These are phyloP conservation scores for Tiliacea citrago DNA, from an alignment of 2,888 invertebrate genomes.

Conservation along the genomic window DNA sequence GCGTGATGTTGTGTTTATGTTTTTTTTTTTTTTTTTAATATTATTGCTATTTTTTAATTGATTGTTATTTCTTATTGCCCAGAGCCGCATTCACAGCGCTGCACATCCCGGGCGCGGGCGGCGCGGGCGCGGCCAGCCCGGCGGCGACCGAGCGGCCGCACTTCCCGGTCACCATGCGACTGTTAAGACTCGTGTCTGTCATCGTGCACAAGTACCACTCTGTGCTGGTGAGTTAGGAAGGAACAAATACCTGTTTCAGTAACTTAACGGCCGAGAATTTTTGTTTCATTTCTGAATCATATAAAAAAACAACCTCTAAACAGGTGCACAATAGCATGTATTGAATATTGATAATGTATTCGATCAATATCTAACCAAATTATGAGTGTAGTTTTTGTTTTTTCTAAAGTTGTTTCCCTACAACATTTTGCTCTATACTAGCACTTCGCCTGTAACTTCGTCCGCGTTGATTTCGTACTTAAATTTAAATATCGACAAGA, in stretches of 20 bases:
- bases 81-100: slow-evolving; percentile 84
- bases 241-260: slow-evolving; percentile 40
- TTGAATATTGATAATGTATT: background rate
- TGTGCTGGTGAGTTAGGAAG: slow-evolving; percentile 92
- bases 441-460: no score
- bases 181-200: slow-evolving; percentile 97
- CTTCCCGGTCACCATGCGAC: slow-evolving; percentile 98
- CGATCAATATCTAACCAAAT: background rate
- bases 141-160: slow-evolving; percentile 95
- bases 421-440: no score
- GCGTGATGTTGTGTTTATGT: no score
- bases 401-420: no score
- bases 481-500: no score
- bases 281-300: background rate
- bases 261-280: no score
- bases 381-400: no score
- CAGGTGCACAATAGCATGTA: no score
- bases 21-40: background rate
- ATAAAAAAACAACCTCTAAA: no score
- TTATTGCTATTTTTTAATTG: background rate
- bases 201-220: slow-evolving; percentile 98
- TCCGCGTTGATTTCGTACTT: no score
- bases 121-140: slow-evolving; percentile 90
- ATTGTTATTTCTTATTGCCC: background rate
- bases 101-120: slow-evolving; percentile 83